These are phyloP conservation scores for Sylvicola cinctus DNA, from an alignment of 2,888 invertebrate species.

Conservation along the genomic window DNA sequence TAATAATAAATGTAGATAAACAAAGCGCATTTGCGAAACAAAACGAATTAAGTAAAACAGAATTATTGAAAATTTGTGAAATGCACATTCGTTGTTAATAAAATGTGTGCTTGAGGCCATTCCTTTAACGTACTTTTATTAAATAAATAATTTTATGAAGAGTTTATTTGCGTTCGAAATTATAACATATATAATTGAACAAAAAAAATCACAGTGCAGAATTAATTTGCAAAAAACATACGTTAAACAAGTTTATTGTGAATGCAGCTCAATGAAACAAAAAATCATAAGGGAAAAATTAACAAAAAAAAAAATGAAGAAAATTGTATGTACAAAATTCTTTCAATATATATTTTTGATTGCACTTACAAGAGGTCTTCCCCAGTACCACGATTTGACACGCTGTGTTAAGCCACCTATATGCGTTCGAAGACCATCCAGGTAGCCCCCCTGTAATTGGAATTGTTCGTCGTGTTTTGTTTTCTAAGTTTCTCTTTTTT, in stretches of 20 bases:
- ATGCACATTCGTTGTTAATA: too few species aligned
- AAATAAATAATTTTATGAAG: too few species aligned
- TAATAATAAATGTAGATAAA: too few species aligned
- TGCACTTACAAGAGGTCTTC: conserved; percentile 87
- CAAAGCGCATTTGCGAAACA: too few species aligned
- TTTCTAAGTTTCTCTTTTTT: too few species aligned
- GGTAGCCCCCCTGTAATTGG: conserved; percentile 69
- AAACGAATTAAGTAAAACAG: too few species aligned
- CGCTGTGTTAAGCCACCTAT: conserved; percentile 91
- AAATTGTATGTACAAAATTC: conserved; percentile 9
- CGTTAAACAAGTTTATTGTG: background rate
- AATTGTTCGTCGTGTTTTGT: conserved; percentile 10
- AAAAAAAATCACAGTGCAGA: too few species aligned
- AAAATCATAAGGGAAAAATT: conserved; percentile 1
- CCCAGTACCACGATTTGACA: conserved; percentile 95
- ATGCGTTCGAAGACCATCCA: conserved; percentile 84
- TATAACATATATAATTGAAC: too few species aligned
- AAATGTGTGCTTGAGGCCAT: too few species aligned
- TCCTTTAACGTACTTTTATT: too few species aligned
- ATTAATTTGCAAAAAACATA: conserved; percentile 1
- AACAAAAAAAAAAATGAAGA: conserved; percentile 9
- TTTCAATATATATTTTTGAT: conserved; percentile 8
- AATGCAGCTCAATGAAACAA: background rate
- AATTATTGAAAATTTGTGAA: too few species aligned
- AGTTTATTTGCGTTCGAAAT: too few species aligned